Evolutionary conservation across 2,888 invertebrate genomes (phyloP).

Genomic region (Thera obeliscata): DNA sequence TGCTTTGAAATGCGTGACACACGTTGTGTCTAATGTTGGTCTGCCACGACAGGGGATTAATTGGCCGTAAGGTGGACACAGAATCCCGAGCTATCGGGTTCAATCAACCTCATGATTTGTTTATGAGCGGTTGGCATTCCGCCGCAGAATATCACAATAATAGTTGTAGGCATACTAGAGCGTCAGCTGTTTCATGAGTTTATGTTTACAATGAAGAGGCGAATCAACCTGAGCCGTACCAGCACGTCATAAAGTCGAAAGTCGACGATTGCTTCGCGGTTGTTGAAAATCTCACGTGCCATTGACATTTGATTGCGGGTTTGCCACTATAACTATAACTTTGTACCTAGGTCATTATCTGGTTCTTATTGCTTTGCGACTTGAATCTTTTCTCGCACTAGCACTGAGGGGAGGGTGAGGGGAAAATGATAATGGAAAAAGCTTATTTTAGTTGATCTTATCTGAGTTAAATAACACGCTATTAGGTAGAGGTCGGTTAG

Average conservation of each 20-base stretch:
- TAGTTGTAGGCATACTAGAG: slow-evolving; percentile 5
- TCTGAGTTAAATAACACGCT: too few species aligned
- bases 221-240: slow-evolving; percentile 17
- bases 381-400: too few species aligned
- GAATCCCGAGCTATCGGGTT: slow-evolving; percentile 55
- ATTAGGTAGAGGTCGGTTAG: too few species aligned
- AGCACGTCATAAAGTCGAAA: slow-evolving; percentile 48
- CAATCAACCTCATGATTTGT: slow-evolving; percentile 66
- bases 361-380: too few species aligned
- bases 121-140: slow-evolving; percentile 55
- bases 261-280: slow-evolving; percentile 11
- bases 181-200: slow-evolving; percentile 8
- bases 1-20: slow-evolving; percentile 42
- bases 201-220: slow-evolving; percentile 21
- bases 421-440: too few species aligned
- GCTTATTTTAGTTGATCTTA: too few species aligned
- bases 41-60: slow-evolving; percentile 45
- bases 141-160: slow-evolving; percentile 13
- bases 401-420: too few species aligned
- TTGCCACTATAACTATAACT: slow-evolving; percentile 50
- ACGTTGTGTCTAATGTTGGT: slow-evolving; percentile 46
- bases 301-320: slow-evolving; percentile 70
- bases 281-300: slow-evolving; percentile 60
- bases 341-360: too few species aligned
- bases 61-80: slow-evolving; percentile 53